Percentiles rank a stretch among this genome's conserved stretches.
phyloP scores from a whole-genome alignment of 2,888 invertebrate genomes.

The Conomelus anceps region DNA sequence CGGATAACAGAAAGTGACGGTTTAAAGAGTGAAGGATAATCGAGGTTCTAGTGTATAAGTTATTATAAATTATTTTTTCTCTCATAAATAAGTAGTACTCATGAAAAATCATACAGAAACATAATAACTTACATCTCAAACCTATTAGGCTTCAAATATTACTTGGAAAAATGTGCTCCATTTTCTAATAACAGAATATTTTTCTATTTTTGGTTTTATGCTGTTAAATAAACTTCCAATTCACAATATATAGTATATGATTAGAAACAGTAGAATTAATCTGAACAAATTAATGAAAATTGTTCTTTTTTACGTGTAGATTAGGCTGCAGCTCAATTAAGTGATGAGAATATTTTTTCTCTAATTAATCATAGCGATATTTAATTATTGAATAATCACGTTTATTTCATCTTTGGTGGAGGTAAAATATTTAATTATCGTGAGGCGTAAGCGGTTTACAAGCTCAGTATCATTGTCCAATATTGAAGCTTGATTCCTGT shows the following conservation, averaged over 20 bases:
- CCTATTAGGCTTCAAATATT: no score
- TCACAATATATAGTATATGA: neutral
- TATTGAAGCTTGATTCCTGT: no score
- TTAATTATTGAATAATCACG: neutral
- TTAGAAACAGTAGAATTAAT: neutral
- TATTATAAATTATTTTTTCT: no score
- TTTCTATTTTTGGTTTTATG: no score
- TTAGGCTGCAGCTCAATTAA: neutral
- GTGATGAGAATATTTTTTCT: neutral
- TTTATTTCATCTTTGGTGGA: neutral
- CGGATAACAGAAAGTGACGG: no score
- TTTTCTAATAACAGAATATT: neutral
- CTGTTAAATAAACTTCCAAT: neutral
- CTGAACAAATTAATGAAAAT: neutral
- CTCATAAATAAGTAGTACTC: no score
- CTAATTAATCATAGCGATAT: neutral
- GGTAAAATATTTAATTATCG: neutral
- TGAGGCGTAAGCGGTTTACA: no score
- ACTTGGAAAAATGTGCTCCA: neutral
- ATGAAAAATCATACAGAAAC: no score
- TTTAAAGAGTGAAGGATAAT: no score
- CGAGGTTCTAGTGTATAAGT: no score
- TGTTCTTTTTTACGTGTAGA: neutral
- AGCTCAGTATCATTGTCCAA: no score
- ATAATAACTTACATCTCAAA: no score